Base-by-base conservation (phyloP, 2,888 invertebrate species). In the Drosophila kanekoi region DNA sequence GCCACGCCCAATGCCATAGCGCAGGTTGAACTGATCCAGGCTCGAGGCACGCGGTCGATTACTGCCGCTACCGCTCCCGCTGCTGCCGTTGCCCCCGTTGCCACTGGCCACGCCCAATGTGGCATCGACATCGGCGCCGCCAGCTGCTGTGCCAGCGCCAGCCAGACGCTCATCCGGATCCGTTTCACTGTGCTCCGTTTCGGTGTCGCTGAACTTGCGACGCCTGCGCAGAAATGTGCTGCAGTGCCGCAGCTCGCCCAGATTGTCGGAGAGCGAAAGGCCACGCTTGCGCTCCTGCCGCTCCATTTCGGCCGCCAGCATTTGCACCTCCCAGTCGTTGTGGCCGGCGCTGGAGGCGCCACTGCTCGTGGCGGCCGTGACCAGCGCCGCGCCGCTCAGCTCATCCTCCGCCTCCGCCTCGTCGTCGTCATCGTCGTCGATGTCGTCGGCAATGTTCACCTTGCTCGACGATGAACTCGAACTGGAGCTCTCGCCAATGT, bases 281-380 rank as follows among this genome's bases (percentile, higher is more conserved):
- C 89, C 90, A 0, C 91, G 91, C 6, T 79, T 79, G 48, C 89
- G 89, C 77, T 94, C 94, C 57, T 94, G 92, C 54, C 94, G 93
- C 72, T 95, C 95, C 76, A 96, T 93, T 90, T 96, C 95, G 72
- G 95, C 94, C 0, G 96, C 96, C 38, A 96, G 92, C 96, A 96
- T 95, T 91, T 95, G 94, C 0, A 96, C 95, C 91, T 96, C 96
- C 96, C 96, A 96, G 87, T 96, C 95, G 71, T 95, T 94, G 61
- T 58, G 4, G 28, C 61, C 41, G 11, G 63, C 32, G 41, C 63
- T 47, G 14, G 38, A 38, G 1, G 35, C 13, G 23, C 52, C n/a
- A 28, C 44, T 44, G 18, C 48, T 40, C 37, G 40, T 45, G 35
- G 56, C 18, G 1, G 60, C 33, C 14, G 54, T 37, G 8, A 60